Conservation (phyloP, 2,888 invertebrate genomes). For the Leptinotarsa tumamoca region DNA sequence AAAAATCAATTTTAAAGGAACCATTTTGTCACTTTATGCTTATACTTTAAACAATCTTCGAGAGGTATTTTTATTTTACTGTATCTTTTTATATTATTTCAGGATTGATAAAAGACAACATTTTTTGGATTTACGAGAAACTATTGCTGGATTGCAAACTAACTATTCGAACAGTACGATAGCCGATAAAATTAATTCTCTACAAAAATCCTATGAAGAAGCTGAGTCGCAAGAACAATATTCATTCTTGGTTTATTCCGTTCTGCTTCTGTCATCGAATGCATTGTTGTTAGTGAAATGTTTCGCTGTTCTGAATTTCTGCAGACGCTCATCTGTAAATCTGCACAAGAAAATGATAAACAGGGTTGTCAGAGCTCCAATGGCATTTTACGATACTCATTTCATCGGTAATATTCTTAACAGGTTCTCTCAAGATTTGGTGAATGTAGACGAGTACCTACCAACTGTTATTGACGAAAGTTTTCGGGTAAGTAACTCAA, state of each 20-base stretch:
- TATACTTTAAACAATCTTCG: no score
- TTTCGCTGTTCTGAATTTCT: constrained; percentile 46
- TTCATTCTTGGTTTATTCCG: neutral
- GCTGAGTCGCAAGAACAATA: neutral
- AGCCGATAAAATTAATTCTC: constrained; percentile 41
- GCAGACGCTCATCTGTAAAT: constrained; percentile 53
- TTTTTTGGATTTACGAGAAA: constrained; percentile 30
- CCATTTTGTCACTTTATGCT: no score
- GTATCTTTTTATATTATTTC: constrained; percentile 27
- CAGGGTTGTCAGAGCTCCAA: constrained; percentile 69
- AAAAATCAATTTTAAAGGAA: no score
- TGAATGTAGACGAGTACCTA: constrained; percentile 71
- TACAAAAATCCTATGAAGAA: constrained; percentile 26
- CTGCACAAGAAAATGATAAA: constrained; percentile 75
- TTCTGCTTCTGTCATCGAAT: constrained; percentile 36
- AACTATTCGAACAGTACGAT: constrained; percentile 18
- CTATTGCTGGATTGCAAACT: neutral
- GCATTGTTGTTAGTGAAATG: constrained; percentile 41
- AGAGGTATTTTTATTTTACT: no score
- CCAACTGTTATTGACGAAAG: constrained; percentile 48
- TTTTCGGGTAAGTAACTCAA: constrained; percentile 46
- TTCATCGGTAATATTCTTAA: constrained; percentile 65
- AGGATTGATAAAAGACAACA: constrained; percentile 50
- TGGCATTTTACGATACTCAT: constrained; percentile 62
- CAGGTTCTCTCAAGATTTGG: constrained; percentile 78